Percentiles rank a stretch among this genome's conserved stretches.
Conservation (phyloP, 2,113 vertebrate species). For the Equus quagga region DNA sequence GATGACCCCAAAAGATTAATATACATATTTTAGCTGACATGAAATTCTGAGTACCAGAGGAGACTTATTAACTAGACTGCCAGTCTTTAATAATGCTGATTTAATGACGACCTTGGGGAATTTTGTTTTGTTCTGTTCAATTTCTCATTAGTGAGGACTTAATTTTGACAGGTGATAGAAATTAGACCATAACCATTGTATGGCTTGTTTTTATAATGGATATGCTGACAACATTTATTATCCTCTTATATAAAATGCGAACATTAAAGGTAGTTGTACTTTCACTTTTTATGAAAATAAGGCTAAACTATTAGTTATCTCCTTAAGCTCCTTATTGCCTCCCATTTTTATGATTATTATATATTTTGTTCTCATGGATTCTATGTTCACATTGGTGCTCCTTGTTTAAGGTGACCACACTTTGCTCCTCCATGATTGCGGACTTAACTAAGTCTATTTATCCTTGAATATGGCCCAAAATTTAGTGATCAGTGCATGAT, state of each 20-base stretch:
- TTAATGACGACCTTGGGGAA: not conserved
- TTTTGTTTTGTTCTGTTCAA: not conserved
- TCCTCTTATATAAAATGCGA: not conserved
- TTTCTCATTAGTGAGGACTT: not conserved
- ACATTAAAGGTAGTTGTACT: not conserved
- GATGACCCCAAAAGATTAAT: not conserved
- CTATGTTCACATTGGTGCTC: not conserved
- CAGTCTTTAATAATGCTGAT: not conserved
- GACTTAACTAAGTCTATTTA: not conserved
- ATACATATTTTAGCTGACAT: not conserved
- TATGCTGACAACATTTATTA: not conserved
- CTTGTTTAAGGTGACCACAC: not conserved
- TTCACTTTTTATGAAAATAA: not conserved
- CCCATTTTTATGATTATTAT: not conserved
- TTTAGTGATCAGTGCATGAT: not conserved
- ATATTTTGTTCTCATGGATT: not conserved
- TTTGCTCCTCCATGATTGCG: not conserved
- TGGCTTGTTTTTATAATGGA: not conserved
- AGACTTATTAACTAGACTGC: not conserved
- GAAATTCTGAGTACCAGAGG: not conserved
- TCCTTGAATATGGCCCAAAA: not conserved
- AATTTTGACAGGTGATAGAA: not conserved
- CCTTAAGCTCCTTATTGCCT: not conserved
- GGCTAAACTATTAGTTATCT: not conserved
- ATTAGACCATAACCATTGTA: not conserved